Conservation (phyloP, 2,888 invertebrate species). For the Melanargia galathea region DNA sequence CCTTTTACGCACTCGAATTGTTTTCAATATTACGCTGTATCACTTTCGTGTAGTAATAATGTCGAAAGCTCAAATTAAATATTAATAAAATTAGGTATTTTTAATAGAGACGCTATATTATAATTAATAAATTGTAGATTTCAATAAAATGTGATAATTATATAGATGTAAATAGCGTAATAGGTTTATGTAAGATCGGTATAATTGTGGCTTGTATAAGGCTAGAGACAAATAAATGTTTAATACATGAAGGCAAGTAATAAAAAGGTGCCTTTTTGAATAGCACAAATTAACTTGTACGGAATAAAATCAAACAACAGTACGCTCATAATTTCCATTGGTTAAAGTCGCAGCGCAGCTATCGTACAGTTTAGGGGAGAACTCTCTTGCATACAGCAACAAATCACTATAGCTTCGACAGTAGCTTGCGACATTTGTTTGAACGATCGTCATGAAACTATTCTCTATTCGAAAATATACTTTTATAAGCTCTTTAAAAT, state of each 20-base stretch:
- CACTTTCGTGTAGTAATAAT: too few species aligned
- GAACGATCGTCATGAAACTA: too few species aligned
- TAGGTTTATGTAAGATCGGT: constrained; percentile 3
- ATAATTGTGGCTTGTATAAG: background rate
- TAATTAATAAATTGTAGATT: constrained; percentile 22
- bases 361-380: background rate
- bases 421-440: too few species aligned
- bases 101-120: constrained; percentile 29
- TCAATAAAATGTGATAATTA: constrained; percentile 1
- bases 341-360: background rate
- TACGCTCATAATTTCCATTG: background rate
- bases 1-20: too few species aligned
- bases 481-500: too few species aligned
- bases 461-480: too few species aligned
- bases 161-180: background rate
- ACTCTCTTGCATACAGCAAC: background rate
- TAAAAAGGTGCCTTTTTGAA: background rate
- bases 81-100: constrained; percentile 28
- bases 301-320: background rate
- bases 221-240: background rate
- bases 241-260: background rate
- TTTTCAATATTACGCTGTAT: too few species aligned
- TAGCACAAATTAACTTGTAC: constrained; percentile 5
- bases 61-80: constrained; percentile 46
- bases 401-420: too few species aligned